Evolutionary conservation across 2,113 vertebrate species (phyloP), one percentile per base, ranked within the genome.

Genomic region (Solea senegalensis): DNA sequence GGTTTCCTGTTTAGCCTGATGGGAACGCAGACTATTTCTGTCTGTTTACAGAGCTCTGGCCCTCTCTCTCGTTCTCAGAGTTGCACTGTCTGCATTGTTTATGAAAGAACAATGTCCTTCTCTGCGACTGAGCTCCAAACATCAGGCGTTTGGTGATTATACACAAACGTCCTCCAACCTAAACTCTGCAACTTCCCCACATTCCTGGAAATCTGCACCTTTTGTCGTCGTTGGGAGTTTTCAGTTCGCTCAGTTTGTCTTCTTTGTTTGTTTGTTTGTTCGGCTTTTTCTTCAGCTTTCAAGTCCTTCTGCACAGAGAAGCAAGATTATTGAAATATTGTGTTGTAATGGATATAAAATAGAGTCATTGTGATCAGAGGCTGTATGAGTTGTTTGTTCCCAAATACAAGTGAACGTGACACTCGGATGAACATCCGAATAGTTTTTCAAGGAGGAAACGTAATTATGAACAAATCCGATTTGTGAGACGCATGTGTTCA

Each of bases 1-100:
- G 85, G 88, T 92, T 94, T 94, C 94, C 93, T 94, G 93, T 94
- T 94, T 93, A 91, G 92, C 88, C 91, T 90, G 80, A 93, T 91
- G 88, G 92, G 91, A 93, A 87, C 69, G 72, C 67, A 9, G 78
- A 91, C 91, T 94, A 93, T 93, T 94, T 93, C 84, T 79, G 88
- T 93, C 87, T 94, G 92, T 94, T 93, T 93, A 93, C 90, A 90
- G 78, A 88, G 74, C 68, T 84, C 75, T 76, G 84, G 61, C 81
- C 83, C 77, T 70, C 84, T 86, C 85, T 86, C 76, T 87, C 76
- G 70, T 83, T 85, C 82, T 86, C 85, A 86, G 63, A 88, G 82
- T 80, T 66, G 74, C 74, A 62, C 80, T 87, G 53, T 75, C 64
- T 77, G 69, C 75, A 82, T 88, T 92, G 92, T 93, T 90, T 90